These are phyloP conservation scores for Leptobrachium ailaonicum DNA, from an alignment of 2,113 vertebrate species.

Conservation along the genomic window DNA sequence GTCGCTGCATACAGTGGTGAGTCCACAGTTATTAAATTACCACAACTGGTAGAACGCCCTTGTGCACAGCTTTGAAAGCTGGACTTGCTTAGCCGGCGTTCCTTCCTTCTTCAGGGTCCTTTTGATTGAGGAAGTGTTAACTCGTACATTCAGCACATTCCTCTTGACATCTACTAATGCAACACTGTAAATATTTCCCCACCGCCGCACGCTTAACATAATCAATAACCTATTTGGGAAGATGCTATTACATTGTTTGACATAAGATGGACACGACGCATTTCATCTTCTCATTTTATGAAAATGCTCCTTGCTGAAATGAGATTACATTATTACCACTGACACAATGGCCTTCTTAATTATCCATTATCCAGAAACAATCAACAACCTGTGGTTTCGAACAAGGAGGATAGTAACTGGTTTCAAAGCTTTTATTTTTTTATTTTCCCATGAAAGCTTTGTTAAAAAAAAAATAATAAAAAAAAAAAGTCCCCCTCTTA, in stretches of 20 bases:
- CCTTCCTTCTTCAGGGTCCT: background rate
- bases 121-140: background rate
- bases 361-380: conserved; percentile 2
- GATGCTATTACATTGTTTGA: conserved; percentile 24
- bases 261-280: conserved; percentile 27
- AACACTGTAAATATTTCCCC: conserved; percentile 16
- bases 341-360: conserved; percentile 11
- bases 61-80: conserved; percentile 55
- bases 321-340: conserved; percentile 26
- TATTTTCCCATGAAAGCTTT: too few species aligned
- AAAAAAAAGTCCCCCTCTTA: too few species aligned
- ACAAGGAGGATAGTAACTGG: background rate
- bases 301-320: conserved; percentile 21
- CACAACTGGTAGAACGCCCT: conserved; percentile 65
- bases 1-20: conserved; percentile 67
- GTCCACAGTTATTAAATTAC: conserved; percentile 59
- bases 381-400: background rate
- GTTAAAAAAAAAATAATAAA: too few species aligned
- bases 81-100: conserved; percentile 27
- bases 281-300: conserved; percentile 25
- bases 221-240: conserved; percentile 39
- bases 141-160: conserved; percentile 10
- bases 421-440: background rate
- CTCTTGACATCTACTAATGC: conserved; percentile 16
- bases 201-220: conserved; percentile 18